Conservation (phyloP, 1,140 invertebrate genomes). For the Sycobia sp. region DNA sequence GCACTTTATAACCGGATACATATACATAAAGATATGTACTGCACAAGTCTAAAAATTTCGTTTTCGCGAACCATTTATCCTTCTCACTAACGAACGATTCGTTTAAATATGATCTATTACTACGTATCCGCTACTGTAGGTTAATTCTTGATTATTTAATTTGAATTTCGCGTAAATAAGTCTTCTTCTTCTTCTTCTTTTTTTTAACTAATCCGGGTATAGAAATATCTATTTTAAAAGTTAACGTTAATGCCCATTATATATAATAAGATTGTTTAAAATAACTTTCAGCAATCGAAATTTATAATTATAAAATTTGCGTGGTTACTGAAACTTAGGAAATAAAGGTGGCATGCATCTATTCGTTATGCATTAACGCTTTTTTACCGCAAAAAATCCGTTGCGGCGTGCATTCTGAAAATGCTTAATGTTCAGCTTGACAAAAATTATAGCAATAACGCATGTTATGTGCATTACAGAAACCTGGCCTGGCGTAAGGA, state of each 20-base stretch:
- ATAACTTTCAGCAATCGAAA: not conserved
- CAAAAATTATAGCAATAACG: too few relatives aligned
- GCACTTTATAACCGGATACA: conserved; percentile 8
- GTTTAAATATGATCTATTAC: conserved; percentile 1
- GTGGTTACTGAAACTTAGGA: too few relatives aligned
- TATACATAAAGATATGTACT: not conserved
- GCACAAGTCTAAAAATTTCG: conserved; percentile 9
- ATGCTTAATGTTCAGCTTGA: too few relatives aligned
- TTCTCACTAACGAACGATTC: not conserved
- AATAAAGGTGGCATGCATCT: too few relatives aligned
- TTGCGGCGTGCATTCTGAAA: too few relatives aligned
- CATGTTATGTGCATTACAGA: too few relatives aligned
- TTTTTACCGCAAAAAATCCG: too few relatives aligned
- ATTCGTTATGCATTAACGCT: too few relatives aligned
- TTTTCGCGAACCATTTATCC: conserved; percentile 10
- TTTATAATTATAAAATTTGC: too few relatives aligned
- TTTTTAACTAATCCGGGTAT: not conserved
- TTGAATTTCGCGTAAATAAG: too few relatives aligned
- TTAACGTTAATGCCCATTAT: conserved; percentile 20
- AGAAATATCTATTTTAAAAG: not conserved
- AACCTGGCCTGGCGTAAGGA: too few relatives aligned
- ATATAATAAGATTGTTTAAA: conserved; percentile 1
- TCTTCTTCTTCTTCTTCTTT: too few relatives aligned
- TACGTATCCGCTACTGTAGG: not conserved
- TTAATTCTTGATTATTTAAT: conserved; percentile 10